Conservation (phyloP, 2,888 invertebrate species). For the Lathronympha strigana region DNA sequence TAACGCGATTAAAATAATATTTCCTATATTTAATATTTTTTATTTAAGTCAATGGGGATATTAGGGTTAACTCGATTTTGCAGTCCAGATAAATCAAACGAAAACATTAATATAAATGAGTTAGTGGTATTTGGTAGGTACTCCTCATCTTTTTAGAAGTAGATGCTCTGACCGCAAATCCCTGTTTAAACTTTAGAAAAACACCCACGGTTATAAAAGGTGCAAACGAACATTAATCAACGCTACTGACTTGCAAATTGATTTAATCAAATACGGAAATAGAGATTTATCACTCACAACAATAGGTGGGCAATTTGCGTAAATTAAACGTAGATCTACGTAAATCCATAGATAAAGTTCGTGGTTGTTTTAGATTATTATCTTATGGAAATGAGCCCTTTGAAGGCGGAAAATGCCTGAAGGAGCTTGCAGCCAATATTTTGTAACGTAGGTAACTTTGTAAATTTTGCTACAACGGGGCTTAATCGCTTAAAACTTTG, state of each 20-base stretch:
- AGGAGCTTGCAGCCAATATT: constrained; percentile 34
- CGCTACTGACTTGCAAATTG: constrained; percentile 14
- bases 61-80: too few relatives aligned
- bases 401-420: constrained; percentile 43
- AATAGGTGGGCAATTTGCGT: constrained; percentile 34
- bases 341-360: constrained; percentile 26
- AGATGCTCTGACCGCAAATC: not conserved
- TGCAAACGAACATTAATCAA: constrained; percentile 15
- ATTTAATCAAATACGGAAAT: constrained; percentile 29
- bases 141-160: not conserved
- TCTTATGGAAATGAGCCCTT: constrained; percentile 49
- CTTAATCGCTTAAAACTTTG: too few relatives aligned
- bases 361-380: constrained; percentile 28
- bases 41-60: too few relatives aligned
- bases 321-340: constrained; percentile 19
- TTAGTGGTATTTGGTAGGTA: too few relatives aligned
- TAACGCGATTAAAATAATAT: too few relatives aligned
- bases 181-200: constrained; percentile 1
- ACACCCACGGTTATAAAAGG: constrained; percentile 2
- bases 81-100: too few relatives aligned
- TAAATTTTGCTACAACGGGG: too few relatives aligned
- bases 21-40: too few relatives aligned
- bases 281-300: constrained; percentile 26
- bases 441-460: constrained; percentile 29
- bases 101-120: too few relatives aligned